Evolutionary conservation across 2,113 vertebrate genomes (phyloP).

Genomic region (Alosa alosa): DNA sequence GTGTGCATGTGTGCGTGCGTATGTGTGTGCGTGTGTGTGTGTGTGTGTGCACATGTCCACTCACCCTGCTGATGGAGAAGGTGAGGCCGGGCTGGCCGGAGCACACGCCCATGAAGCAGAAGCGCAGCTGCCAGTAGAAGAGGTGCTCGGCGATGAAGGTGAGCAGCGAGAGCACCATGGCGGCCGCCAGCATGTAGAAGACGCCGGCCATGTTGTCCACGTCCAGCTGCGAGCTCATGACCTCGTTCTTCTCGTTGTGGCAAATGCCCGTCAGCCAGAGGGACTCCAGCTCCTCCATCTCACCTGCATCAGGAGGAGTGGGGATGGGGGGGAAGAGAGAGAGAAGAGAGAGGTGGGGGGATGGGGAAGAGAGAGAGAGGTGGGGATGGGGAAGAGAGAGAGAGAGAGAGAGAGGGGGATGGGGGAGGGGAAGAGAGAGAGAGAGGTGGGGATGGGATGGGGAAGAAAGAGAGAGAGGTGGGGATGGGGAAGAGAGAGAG

Average conservation of each 20-base stretch:
- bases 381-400: background rate
- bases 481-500: background rate
- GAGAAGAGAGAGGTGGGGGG: no score
- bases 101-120: constrained; percentile 98
- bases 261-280: constrained; percentile 98
- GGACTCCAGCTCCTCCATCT: constrained; percentile 98
- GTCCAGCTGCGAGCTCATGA: constrained; percentile 98
- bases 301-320: constrained; percentile 70
- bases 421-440: background rate
- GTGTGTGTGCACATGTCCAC: constrained; percentile 48
- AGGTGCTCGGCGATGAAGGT: constrained; percentile 98
- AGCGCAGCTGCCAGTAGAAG: constrained; percentile 99
- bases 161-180: constrained; percentile 95
- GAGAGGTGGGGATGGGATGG: background rate
- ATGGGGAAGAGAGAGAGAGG: constrained; percentile 20
- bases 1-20: background rate
- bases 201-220: constrained; percentile 99
- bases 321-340: background rate
- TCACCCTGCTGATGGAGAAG: constrained; percentile 99
- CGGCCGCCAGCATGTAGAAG: constrained; percentile 98
- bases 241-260: constrained; percentile 99
- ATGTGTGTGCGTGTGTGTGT: background rate
- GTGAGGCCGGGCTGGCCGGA: constrained; percentile 92
- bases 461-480: background rate
- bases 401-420: no score